Evolutionary conservation across 2,113 vertebrate genomes (phyloP).

Genomic region (Casuarius casuarius): DNA sequence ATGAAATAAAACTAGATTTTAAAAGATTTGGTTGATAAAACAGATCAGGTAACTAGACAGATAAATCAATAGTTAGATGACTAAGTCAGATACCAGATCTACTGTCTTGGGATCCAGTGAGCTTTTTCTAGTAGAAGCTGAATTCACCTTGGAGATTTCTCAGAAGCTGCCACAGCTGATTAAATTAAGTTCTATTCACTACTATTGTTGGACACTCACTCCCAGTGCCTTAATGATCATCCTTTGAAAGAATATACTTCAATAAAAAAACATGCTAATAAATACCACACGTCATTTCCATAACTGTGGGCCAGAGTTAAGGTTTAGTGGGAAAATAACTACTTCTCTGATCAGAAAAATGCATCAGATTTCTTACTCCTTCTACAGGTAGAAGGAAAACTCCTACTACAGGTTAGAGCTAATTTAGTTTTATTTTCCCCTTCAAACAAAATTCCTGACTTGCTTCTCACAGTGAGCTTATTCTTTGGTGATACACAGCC

Average conservation of each 20-base stretch:
- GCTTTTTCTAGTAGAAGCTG: not conserved
- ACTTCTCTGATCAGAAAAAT: not conserved
- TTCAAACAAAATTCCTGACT: not conserved
- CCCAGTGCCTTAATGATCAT: not conserved
- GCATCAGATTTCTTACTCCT: not conserved
- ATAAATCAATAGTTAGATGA: not conserved
- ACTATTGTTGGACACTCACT: not conserved
- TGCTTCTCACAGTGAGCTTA: not conserved
- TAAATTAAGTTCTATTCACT: not conserved
- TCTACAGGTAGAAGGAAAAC: not conserved
- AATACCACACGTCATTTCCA: not conserved
- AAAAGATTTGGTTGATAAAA: slow-evolving; percentile 8
- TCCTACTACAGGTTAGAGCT: not conserved
- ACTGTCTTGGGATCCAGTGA: not conserved
- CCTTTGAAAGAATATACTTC: not conserved
- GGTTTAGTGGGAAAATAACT: not conserved
- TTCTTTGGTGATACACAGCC: not conserved
- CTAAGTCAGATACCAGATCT: not conserved
- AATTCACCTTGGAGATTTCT: not conserved
- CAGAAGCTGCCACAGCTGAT: not conserved
- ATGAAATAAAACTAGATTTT: slow-evolving; percentile 26
- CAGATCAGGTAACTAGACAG: slow-evolving; percentile 5
- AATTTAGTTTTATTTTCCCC: not conserved
- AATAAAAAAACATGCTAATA: not conserved
- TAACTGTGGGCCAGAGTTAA: not conserved